Conservation (phyloP, 2,113 vertebrate species). For the Grammomys surdaster region DNA sequence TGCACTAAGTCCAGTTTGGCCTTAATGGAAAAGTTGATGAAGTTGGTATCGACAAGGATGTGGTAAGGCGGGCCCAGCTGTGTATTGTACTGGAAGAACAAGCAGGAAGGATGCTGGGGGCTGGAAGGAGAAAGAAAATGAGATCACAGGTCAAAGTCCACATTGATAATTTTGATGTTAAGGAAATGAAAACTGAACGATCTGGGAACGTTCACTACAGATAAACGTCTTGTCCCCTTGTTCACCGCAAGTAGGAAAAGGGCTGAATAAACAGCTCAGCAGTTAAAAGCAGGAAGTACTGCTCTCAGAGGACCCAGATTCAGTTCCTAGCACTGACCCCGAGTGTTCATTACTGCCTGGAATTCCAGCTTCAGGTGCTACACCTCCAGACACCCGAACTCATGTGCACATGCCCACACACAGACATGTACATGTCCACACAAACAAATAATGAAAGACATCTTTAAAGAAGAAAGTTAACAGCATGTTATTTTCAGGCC, state of each 20-base stretch:
- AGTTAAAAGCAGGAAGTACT: background rate
- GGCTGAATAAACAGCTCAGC: background rate
- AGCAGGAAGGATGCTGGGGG: constrained; percentile 94
- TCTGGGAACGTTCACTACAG: background rate
- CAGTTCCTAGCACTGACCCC: too few species aligned
- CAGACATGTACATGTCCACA: background rate
- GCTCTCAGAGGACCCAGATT: background rate
- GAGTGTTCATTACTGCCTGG: background rate
- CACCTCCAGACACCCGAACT: background rate
- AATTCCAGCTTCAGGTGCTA: background rate
- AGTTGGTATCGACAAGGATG: constrained; percentile 97
- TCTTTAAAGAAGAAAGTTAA: background rate
- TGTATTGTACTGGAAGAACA: constrained; percentile 99
- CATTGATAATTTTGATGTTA: background rate
- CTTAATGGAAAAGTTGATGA: constrained; percentile 99
- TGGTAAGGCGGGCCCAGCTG: constrained; percentile 98
- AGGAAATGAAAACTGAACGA: background rate
- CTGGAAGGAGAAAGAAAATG: constrained; percentile 84
- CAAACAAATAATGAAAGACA: background rate
- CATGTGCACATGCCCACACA: background rate
- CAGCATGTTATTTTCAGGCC: background rate
- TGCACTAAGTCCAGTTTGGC: constrained; percentile 98
- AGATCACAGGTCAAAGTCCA: constrained; percentile 61
- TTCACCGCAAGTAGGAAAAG: background rate
- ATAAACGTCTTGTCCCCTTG: background rate